Base-by-base conservation (phyloP, 2,888 invertebrate species). In the Pterostichus niger region DNA sequence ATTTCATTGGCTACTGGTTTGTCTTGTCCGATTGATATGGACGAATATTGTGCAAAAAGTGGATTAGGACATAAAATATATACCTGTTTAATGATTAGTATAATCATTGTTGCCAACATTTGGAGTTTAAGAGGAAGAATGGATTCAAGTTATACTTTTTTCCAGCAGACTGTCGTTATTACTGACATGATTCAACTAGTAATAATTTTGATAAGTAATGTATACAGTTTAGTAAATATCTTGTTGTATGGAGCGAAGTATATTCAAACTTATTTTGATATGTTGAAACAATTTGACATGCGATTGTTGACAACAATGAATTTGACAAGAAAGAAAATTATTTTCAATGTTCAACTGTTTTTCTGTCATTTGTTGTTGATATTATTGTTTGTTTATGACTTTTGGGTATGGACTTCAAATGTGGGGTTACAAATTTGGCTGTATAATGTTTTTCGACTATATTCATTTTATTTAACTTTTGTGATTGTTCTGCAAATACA, bases 21-120 rank as follows among this genome's bases (percentile, higher is more conserved):
- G 5, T 64, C 77, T 35, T 83, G 83, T 52, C 83, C 83, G n/a
- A 83, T 83, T 13, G 49, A 83, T 52, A 73, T 83, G 52, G n/a
- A 77, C 9, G 64, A 49, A 4, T 83, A 77, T 40, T 17, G 54
- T 31, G 83, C 83, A 11, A 33, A 6, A 15, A 83, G 77, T 54
- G 68, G 83, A 6, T 24, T 49, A n/a, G 52, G 49, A 10, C 24
- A 77, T 54, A 83, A 76, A 33, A 24, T 77, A 15, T 83, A 77
- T 49, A 11, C 64, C 11, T 7, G 24, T 64, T 52, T 83, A 6
- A 64, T 64, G 49, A 17, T 83, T 13, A 13, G 11, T 13, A 0
- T 77, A 5, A 52, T 77, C 10, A 10, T 61, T 6, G 35, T 9
- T 7, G 5, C 59, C 0, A 68, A 24, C 35, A 15, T 5, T 10